Evolutionary conservation across 2,888 invertebrate species (phyloP), one percentile per base, ranked within the genome.

Genomic region (Parnassius smintheus): DNA sequence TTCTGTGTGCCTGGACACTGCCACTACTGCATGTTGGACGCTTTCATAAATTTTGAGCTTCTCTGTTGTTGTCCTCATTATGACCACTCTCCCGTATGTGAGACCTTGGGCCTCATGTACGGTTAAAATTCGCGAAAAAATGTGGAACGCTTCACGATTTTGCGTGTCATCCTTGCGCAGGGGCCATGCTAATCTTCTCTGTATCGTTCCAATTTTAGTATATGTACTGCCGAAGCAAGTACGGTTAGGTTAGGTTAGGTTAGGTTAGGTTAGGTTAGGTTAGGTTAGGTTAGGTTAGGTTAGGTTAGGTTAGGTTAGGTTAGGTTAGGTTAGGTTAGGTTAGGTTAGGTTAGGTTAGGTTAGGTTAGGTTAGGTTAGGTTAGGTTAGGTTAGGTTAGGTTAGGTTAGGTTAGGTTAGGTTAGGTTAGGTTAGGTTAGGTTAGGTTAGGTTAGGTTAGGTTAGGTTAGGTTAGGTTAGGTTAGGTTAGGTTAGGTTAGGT

Each of bases 371-470:
- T 49, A 48, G 68, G 66, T 66, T 53, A 53, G 59, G 59, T 59
- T 59, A 59, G 59, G 59, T 53, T 59, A 53, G 55, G 55, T 50
- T 61, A 55, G 61, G 55, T 55, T 48, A 60, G 60, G 65, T 60
- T 68, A 68, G 68, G 66, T 66, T 68, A 66, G 66, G 68, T 66
- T 68, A 65, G 68, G 45, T 56, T 13, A 45, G 58, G 50, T 50
- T 59, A n/a, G 42, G 65, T 64, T 65, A 62, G 64, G 64, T 61
- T 61, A 66, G 56, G 56, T 59, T 59, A 53, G 59, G 59, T 53
- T 59, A 59, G 59, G 59, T 51, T 61, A 56, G 61, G 55, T 62
- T 58, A 54, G 62, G 57, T 59, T 54, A 54, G 62, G 57, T 59
- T 58, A 58, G 62, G 57, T 59, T 58, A 58, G 62, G 57, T 59